These are phyloP conservation scores for Erynnis tages DNA, from an alignment of 2,888 invertebrate genomes.

Conservation along the genomic window DNA sequence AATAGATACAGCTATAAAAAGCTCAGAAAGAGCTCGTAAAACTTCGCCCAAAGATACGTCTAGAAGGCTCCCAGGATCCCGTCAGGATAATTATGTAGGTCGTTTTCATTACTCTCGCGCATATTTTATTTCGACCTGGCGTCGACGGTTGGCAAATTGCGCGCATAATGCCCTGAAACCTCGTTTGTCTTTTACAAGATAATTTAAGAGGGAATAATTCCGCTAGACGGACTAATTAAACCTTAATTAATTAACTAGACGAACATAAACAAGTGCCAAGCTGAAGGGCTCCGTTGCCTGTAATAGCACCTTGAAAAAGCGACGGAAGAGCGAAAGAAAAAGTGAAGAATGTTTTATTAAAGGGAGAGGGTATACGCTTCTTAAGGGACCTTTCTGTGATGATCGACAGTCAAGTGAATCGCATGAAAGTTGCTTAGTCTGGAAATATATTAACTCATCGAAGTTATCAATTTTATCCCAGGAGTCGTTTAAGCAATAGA, in stretches of 20 bases:
- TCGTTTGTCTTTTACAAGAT: constrained; percentile 51
- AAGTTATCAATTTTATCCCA: too few species aligned
- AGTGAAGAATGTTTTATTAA: constrained; percentile 23
- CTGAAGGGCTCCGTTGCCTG: constrained; percentile 40
- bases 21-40: neutral
- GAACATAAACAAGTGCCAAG: constrained; percentile 55
- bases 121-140: constrained; percentile 56
- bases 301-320: constrained; percentile 31
- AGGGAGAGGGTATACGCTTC: constrained; percentile 6
- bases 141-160: constrained; percentile 52
- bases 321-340: constrained; percentile 4
- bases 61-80: constrained; percentile 22
- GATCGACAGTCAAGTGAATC: too few species aligned
- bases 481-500: too few species aligned
- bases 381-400: too few species aligned
- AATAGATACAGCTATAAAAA: neutral
- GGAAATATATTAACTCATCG: too few species aligned
- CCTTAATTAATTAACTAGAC: constrained; percentile 58
- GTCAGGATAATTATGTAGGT: constrained; percentile 41
- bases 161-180: constrained; percentile 39
- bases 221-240: constrained; percentile 57
- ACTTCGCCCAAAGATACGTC: neutral
- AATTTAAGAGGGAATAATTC: constrained; percentile 62
- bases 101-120: constrained; percentile 55
- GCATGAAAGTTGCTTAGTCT: too few species aligned